Evolutionary conservation across 1,140 invertebrate genomes (phyloP).

Genomic region (Heliconius congener): DNA sequence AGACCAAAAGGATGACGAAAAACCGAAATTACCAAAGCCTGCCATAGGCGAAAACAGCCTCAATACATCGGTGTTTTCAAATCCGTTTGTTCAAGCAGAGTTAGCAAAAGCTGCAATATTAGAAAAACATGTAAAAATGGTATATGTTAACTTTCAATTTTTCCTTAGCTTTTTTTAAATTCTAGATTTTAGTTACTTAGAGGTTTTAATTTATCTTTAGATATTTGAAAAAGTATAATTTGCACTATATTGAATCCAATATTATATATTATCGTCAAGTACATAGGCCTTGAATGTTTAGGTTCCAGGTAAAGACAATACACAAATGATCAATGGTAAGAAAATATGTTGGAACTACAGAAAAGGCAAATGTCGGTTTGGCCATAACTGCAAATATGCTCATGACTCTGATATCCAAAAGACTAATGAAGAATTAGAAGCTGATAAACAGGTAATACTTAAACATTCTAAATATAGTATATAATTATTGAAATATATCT

Average conservation of each 20-base stretch:
- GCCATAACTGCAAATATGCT: conserved; percentile 95
- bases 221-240: conserved; percentile 21
- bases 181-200: neutral
- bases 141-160: conserved; percentile 79
- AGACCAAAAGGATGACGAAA: conserved; percentile 47
- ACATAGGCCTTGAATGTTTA: conserved; percentile 81
- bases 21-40: conserved; percentile 76
- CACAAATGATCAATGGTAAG: conserved; percentile 90
- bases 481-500: neutral
- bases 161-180: neutral
- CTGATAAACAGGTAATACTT: conserved; percentile 75
- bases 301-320: conserved; percentile 86
- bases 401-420: conserved; percentile 93
- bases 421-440: conserved; percentile 81
- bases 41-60: conserved; percentile 64
- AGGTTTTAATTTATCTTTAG: neutral
- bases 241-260: conserved; percentile 52
- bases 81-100: conserved; percentile 95
- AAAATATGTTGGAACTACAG: conserved; percentile 97
- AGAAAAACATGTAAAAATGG: conserved; percentile 97
- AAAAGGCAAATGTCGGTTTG: conserved; percentile 94
- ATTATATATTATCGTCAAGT: conserved; percentile 80
- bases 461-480: neutral
- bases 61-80: conserved; percentile 88
- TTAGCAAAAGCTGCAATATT: conserved; percentile 92